Evolutionary conservation across 2,113 vertebrate species (phyloP), one percentile per base, ranked within the genome.

Genomic region (Ailuropoda melanoleuca): DNA sequence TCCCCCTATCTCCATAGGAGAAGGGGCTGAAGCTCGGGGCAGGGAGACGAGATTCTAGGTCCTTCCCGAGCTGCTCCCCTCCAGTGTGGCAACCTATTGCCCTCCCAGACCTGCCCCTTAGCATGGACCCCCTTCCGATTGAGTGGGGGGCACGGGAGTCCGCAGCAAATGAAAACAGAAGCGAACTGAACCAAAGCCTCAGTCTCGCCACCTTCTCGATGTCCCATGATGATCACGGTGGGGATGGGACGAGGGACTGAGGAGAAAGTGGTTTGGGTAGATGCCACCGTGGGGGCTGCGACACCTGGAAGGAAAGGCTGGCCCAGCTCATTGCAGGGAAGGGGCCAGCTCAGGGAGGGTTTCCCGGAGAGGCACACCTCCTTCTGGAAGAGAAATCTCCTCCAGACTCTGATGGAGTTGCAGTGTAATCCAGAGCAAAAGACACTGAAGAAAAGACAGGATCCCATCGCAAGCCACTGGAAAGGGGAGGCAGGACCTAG

Each of bases 51-150:
- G 92, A 62, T 24, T 48, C 46, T 24, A 10, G 37, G 56, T 8
- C 6, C 10, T 23, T 68, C n/a, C 23, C 37, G 8, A 9, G 15
- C 4, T 11, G 1, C 43, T 31, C 43, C 24, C 24, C 37, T 37
- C 26, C 50, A 3, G 17, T 0, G 4, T 68, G 26, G 2, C 15
- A n/a, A 29, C 43, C 81, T 48, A 0, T 26, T 6, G 18, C 48
- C 11, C n/a, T 83, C 70, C 34, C 12, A 17, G 12, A 26, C 6
- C 29, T 66, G 84, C 14, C n/a, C 46, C 60, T 75, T 11, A 29
- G 43, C 3, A 7, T 2, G 29, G 1, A 14, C 24, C 39, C 46
- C 29, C 53, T 68, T 48, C 19, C 1, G 1, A 1, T 14, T 4
- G 17, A 55, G 26, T 34, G 11, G 9, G 23, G 53, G 12, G 11